Conservation (phyloP, 2,888 invertebrate species). For the Odontocolon sp. region DNA sequence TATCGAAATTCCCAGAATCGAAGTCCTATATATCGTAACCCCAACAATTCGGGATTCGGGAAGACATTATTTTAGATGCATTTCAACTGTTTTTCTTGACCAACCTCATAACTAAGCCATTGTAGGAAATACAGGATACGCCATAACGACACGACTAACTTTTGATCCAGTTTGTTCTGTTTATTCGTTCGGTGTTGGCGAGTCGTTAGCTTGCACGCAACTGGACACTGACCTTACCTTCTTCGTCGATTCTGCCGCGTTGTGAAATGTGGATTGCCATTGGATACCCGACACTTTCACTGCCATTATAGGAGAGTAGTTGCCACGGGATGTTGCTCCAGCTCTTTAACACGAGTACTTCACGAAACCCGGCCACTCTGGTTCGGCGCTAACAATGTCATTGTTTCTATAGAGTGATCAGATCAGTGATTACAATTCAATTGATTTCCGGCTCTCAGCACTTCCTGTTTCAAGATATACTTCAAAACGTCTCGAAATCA, state of each 20-base stretch:
- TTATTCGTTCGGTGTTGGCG: slow-evolving; percentile 16
- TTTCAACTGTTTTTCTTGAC: background rate
- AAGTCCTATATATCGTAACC: too few relatives aligned
- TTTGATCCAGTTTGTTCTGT: slow-evolving; percentile 17
- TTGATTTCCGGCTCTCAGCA: background rate
- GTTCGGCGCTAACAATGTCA: background rate
- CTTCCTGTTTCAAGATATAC: slow-evolving; percentile 12
- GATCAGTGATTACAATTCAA: background rate
- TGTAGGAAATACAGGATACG: slow-evolving; percentile 34
- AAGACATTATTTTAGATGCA: too few relatives aligned
- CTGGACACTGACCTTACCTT: slow-evolving; percentile 69
- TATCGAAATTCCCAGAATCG: too few relatives aligned
- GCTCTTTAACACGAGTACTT: background rate
- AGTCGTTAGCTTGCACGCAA: slow-evolving; percentile 63
- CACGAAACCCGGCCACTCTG: background rate
- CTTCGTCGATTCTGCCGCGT: slow-evolving; percentile 51
- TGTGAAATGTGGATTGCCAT: slow-evolving; percentile 50
- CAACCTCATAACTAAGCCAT: background rate
- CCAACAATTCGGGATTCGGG: too few relatives aligned
- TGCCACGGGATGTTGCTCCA: background rate
- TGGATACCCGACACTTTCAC: slow-evolving; percentile 70
- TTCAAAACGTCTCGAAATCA: background rate
- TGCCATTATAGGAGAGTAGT: slow-evolving; percentile 50
- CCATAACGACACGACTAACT: slow-evolving; percentile 5
- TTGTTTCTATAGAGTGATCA: background rate